Base-by-base conservation (phyloP, 2,113 vertebrate species). In the Acinonyx jubatus region DNA sequence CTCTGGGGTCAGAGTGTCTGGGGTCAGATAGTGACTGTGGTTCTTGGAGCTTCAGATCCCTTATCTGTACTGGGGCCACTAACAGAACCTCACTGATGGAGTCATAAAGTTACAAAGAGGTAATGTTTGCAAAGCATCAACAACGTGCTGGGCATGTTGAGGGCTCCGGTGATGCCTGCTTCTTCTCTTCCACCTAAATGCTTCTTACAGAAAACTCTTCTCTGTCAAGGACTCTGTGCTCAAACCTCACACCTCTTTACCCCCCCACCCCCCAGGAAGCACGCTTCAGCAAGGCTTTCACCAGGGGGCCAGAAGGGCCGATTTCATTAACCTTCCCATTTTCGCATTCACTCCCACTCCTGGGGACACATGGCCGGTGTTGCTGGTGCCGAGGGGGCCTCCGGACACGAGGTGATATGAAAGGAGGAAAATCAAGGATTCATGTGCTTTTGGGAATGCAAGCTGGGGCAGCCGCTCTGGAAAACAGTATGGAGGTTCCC, bases 271-370 rank as follows among this genome's bases (percentile, higher is more conserved):
- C 10, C 41, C 50, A 25, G 4, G 36, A 31, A 4, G 5, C 74
- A 8, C 2, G 3, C 15, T 19, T 41, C 41, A 63, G 41, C 63
- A 25, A 27, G 7, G 5, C 61, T 71, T 41, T 55, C 18, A 1
- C 9, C 0, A 2, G 76, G 27, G 38, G 38, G 5, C 50, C 23
- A 14, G 68, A 55, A 31, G n/a, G 74, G 45, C 76, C 1, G 12
- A 14, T 14, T 3, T 4, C 71, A 6, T 27, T 25, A 6, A 23
- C 1, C 23, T 9, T 61, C 12, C 8, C 1, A 0, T 13, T 52
- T n/a, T 52, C 1, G 65, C 16, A 3, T 29, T 25, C 4, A 7
- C 31, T 52, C 3, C 1, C 5, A 21, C 63, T n/a, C 16, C 0
- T 23, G 27, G 52, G 50, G 61, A 23, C 2, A 1, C 61, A 25